Base-by-base conservation (phyloP, 2,797 vertebrate species). In the Australoheros facetus region DNA sequence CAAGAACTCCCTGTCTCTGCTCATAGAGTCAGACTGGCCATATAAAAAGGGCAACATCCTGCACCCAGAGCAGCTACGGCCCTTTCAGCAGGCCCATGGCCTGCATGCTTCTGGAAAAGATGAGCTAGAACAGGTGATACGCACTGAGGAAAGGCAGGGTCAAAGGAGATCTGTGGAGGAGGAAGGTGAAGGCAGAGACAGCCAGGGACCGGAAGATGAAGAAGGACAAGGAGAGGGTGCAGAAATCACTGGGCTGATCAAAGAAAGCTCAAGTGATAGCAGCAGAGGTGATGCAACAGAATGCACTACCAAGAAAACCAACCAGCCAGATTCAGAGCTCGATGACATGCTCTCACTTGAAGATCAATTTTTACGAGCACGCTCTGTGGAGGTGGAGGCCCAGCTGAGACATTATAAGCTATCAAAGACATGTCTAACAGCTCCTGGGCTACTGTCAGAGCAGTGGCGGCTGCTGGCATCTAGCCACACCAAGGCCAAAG, bases 1-100 rank as follows among this genome's bases (percentile, higher is more conserved):
- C 87, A 98, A 99, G 93, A 98, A 99, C 93, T 99, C 98, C 2
- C 94, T 99, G 1, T 99, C 98, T 1, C 96, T 99, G 83, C 97
- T 99, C 56, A 98, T 99, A 0, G 97, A 98, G 89, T 97, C 98
- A 0, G 97, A 98, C 87, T 99, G 98, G 98, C 96, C 97, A 0
- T 98, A 97, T 85, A 98, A 97, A 83, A 98, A 98, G 85, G 97
- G 96, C 3, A 97, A 96, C 78, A 87, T 97, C 70, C 95, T 97
- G 14, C 96, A 96, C 34, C 95, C 96, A 0, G 97, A 98, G 39
- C 95, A 96, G 84, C 94, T 97, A 14, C 91, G 96, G 17, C 94
- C 97, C 23, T 95, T 97, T 78, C 96, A 97, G 1, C 72, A 96
- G 13, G 89, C 86, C 1, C 89, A 95, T 0, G 90, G 85, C 10